Base-by-base conservation (phyloP, 64 coral and sea anemone genomes). In the Acropora tenuis region DNA sequence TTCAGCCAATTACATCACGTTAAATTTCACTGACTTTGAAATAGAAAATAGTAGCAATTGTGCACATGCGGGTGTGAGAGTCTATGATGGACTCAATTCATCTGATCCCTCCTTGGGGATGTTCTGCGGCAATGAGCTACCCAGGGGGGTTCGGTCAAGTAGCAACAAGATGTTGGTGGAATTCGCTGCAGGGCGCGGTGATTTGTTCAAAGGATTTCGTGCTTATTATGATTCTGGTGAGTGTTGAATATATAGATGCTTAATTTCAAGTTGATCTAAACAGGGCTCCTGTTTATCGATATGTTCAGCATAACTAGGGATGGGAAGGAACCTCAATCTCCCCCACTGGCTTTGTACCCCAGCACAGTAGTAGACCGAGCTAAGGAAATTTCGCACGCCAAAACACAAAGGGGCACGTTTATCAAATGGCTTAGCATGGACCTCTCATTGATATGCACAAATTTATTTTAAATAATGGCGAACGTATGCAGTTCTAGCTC, bases 181-280 rank as follows among this genome's bases (percentile, higher is more conserved):
- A 87, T 97, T 97, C 59, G 58, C 57, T 59, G 68, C 75, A 50
- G 66, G 49, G 47, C 78, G 47, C 41, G 20, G 46, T 73, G 88
- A 82, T 88, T n/a, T 47, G 8, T 72, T 49, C n/a, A 85, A 72
- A 72, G 95, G 95, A 12, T 97, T 97, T 74, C 89, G 95, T 1
- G 95, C 95, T 41, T 97, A 94, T 88, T 97, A 94, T 84, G 95
- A 97, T 41, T 87, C 95, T 11, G 95, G 95, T 97, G 71, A 82
- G 63, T 85, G 7, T 43, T n/a, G 52, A 55, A 7, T 55, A 55
- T 7, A 55, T 55, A 5, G 52, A 55, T 55, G 52, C 52, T 55
- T 7, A 55, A 55, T 55, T 55, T 55, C 52, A 55, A 55, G 30
- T 30, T 30, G 30, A 30, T 30, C 30, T 30, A 30, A 30, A 30